A percentile compares a stretch with the other conserved stretches of the same genome.
Evolutionary conservation across 92 coral and sea anemone genomes (phyloP).

Genomic region (Actinernus sp.): DNA sequence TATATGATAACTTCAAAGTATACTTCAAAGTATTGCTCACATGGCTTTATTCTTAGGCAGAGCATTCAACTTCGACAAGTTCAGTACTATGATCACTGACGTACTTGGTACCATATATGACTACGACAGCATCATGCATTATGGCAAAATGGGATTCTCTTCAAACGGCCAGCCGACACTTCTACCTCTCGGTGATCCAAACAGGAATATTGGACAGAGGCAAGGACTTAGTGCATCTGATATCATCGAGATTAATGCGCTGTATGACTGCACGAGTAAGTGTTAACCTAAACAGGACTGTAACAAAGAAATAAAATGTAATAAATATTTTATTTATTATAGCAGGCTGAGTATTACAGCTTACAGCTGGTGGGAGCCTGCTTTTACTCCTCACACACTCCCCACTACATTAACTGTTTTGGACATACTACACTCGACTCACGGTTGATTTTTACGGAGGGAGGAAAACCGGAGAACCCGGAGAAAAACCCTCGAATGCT

Average conservation of each 20-base stretch:
- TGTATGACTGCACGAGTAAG: background rate
- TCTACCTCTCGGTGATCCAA: background rate
- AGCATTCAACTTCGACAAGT: background rate
- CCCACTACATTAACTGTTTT: no score
- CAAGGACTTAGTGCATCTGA: background rate
- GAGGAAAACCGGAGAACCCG: no score
- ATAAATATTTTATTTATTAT: no score
- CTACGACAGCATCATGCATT: background rate
- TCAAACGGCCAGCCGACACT: background rate
- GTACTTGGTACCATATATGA: background rate
- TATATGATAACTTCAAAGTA: no score
- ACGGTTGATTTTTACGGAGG: no score
- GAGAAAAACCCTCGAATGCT: no score
- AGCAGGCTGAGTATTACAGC: no score
- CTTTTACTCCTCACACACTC: no score
- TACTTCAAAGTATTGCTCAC: no score
- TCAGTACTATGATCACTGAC: background rate
- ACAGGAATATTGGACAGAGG: background rate
- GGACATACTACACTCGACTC: no score
- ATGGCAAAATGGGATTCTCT: background rate
- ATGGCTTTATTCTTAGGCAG: background rate
- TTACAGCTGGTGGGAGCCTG: no score
- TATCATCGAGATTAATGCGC: background rate
- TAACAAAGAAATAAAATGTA: no score
- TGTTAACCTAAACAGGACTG: background rate